Evolutionary conservation across 2,888 invertebrate genomes (phyloP), one percentile per base, ranked within the genome.

Genomic region (Agapetus fuscipes): DNA sequence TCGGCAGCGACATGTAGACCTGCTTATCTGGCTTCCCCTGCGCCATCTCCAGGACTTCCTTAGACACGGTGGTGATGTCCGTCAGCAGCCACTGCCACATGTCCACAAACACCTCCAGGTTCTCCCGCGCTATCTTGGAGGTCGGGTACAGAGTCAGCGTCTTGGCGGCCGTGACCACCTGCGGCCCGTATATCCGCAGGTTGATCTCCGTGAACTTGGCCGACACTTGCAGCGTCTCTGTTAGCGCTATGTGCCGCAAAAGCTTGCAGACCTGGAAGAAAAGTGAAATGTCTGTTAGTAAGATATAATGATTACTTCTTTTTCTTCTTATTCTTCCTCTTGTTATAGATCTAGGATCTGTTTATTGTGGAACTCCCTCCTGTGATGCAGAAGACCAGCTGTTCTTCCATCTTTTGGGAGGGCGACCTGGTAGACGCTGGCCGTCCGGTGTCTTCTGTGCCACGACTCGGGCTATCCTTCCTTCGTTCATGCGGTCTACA

Each of bases 181-280:
- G 89, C 26, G 96, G 94, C 34, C 95, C 94, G 61, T 95, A 90
- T 60, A 93, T 89, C 61, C 91, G 75, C 53, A 97, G 71, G 67
- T 93, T 93, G 53, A 91, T 88, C 65, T 97, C 95, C 34, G 94
- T 87, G 59, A 96, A 95, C 62, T 94, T 93, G 5, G 95, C 90
- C 52, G 90, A 86, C 38, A 97, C 91, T 73, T 96, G 93, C 43
- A 96, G 73, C 28, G 90, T 84, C 63, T 97, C 96, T 20, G 91
- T 88, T 53, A 87, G 77, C 30, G 96, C 91, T 60, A 97, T 87
- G 66, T 98, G 97, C 56, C 94, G 80, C 52, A 98, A 72, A 52
- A 98, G 74, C 68, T 96, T 96, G 68, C 96, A 96, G 50, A 93
- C 88, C 90, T 91, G 59, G 7, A 56, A 34, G 14, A 13, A 4